Evolutionary conservation across 2,888 invertebrate species (phyloP), one percentile per base, ranked within the genome.

Genomic region (Thereva unica): DNA sequence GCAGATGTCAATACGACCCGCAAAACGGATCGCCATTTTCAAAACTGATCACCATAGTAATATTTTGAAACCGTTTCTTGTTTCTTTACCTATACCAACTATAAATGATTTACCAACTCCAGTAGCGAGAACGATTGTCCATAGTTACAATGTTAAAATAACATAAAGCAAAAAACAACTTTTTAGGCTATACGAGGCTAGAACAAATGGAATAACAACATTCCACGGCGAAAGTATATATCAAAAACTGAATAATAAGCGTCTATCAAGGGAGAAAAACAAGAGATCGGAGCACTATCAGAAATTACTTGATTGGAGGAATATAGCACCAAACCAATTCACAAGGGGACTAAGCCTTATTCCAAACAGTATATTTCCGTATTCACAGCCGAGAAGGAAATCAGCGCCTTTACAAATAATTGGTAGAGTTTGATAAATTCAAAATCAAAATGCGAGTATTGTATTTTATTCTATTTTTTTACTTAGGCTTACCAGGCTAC

Each of bases 401-500:
- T 77, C 81, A 1, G 76, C 75, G 9, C 80, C 80, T 4, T 76
- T 81, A 67, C 80, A 81, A 49, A 76, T 81, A 50, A 74, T 75
- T 50, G 76, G 75, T 78, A 69, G 61, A 45, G 59, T 9, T 7
- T 45, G 42, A 10, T 34, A n/a, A 23, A 44, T 42, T 42, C 40
- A 59, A 42, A 23, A 5, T 45, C 40, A 37, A 9, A 37, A 38
- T 40, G 4, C 10, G 1, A 10, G 5, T 34, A 12, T 23, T 40
- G 10, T 3, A 42, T 52, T 23, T 45, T 6, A 38, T 3, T 45
- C 37, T 5, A 53, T 47, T 47, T 49, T 35, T 40, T 9, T 87
- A 92, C 68, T 74, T 85, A 61, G 92, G 91, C 71, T 79, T 94
- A 69, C 92, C 93, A 0, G 90, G 90, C 0, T 94, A 87, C 76